Evolutionary conservation across 2,888 invertebrate species (phyloP), one percentile per base, ranked within the genome.

Genomic region (Pandemis heparana): DNA sequence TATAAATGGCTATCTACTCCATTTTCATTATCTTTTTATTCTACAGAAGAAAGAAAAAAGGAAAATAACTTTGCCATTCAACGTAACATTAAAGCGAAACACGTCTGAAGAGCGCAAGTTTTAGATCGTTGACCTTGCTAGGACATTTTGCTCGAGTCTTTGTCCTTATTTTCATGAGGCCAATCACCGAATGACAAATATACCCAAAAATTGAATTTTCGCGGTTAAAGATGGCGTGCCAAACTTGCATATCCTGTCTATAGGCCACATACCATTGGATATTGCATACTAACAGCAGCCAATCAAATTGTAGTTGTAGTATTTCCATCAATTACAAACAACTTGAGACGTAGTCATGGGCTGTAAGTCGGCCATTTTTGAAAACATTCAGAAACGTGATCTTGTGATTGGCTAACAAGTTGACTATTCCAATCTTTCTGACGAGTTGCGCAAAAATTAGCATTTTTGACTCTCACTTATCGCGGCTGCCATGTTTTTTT

Each of bases 401-500:
- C n/a, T 66, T 79, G 61, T 78, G 79, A 94, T 94, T 94, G 94
- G 94, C 87, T 81, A 78, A 83, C 83, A 85, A 74, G 72, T 76
- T 90, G 87, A 92, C 91, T 92, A 92, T 85, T 86, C 79, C 83
- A 85, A 82, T 89, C 85, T 86, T 87, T 89, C 89, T 53, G 91
- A 91, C 92, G 90, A 90, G 92, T 92, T 92, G 93, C 94, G 95
- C 92, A 94, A 90, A 92, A 89, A 88, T 85, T 88, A 82, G 84
- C 86, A 84, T 84, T 87, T 87, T 87, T 83, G 84, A 86, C 89
- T 85, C 87, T 85, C 88, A 85, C 87, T 91, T 85, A 85, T 88
- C 88, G 86, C 86, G 93, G 92, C 96, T 96, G 96, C 96, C 97
- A 97, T 97, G 96, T 96, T 96, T 96, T 96, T 95, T 95, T 96